Evolutionary conservation across 2,113 vertebrate genomes (phyloP), one percentile per base, ranked within the genome.

Genomic region (Bombycilla garrulus): DNA sequence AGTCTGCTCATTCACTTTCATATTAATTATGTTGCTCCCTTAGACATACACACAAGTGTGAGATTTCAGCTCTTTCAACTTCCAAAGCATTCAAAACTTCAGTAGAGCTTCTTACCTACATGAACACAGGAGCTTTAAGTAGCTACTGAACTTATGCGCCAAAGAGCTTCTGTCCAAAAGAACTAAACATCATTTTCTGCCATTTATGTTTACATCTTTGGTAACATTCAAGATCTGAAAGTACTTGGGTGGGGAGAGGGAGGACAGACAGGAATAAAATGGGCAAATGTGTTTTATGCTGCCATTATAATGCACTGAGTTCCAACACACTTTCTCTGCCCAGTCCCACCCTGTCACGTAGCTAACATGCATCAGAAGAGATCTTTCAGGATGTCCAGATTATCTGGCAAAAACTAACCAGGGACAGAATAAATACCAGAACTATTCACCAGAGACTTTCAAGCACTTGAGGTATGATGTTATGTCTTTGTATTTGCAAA

Each of bases 391-490:
- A 48, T 21, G 9, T 23, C 33, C 48, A 48, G 33, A 50, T 85
- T 87, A 72, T 35, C 78, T 35, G 38, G 31, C 9, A 58, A 86
- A 93, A 96, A 29, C 35, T 47, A 74, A 47, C 17, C 20, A 80
- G 58, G 45, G 71, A 72, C 16, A 91, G 31, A 91, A 67, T 40
- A 86, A 78, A 87, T 7, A 85, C 21, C 69, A 61, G 31, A 94
- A 86, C 66, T 50, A 57, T 83, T 73, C 67, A 77, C 25, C 33
- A 51, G 28, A 80, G 23, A 50, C 85, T 78, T 91, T 86, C 95
- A 94, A 85, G 78, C 24, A 25, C 36, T 81, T 86, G 2, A 54
- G 26, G 38, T 70, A 31, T 21, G 13, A 88, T 77, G 38, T 26
- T 35, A 0, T 3, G 56, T 10, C 15, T 82, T 57, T 65, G 0